Evolutionary conservation across 2,888 invertebrate genomes (phyloP).

Genomic region (Craniophora ligustri): DNA sequence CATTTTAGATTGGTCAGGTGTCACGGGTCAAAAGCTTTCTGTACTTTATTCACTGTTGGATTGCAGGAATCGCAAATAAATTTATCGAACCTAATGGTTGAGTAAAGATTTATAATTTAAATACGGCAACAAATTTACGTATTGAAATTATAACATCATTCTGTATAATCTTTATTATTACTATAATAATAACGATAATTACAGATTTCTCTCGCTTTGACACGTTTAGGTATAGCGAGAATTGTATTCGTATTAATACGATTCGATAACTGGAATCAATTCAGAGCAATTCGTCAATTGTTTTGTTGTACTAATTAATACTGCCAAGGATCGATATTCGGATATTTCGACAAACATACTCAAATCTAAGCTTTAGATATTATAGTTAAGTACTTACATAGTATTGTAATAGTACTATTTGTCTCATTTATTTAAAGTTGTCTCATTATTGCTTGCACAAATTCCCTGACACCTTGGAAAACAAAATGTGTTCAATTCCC

Average conservation of each 20-base stretch:
- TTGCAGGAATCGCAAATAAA: constrained; percentile 3
- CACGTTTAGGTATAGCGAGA: background rate
- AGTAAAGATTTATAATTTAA: constrained; percentile 18
- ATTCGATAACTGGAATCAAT: background rate
- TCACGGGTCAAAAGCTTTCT: constrained; percentile 34
- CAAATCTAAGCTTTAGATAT: too few relatives aligned
- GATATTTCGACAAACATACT: background rate
- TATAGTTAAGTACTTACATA: too few relatives aligned
- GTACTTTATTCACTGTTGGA: constrained; percentile 8
- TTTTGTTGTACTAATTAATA: background rate
- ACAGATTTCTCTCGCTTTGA: background rate
- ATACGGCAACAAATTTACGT: too few relatives aligned
- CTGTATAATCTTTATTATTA: constrained; percentile 2
- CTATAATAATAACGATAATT: background rate
- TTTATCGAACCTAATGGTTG: constrained; percentile 13
- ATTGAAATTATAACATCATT: background rate
- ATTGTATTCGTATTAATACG: background rate
- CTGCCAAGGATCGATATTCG: background rate
- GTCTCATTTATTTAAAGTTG: too few relatives aligned
- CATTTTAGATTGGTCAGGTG: constrained; percentile 50
- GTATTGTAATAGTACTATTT: too few relatives aligned
- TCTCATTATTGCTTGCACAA: constrained; percentile 28
- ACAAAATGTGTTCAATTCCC: constrained; percentile 39
- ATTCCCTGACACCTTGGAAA: constrained; percentile 28
- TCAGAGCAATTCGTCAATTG: background rate